Evolutionary conservation across 2,797 vertebrate species (phyloP).

Genomic region (Galagoides demidoff): DNA sequence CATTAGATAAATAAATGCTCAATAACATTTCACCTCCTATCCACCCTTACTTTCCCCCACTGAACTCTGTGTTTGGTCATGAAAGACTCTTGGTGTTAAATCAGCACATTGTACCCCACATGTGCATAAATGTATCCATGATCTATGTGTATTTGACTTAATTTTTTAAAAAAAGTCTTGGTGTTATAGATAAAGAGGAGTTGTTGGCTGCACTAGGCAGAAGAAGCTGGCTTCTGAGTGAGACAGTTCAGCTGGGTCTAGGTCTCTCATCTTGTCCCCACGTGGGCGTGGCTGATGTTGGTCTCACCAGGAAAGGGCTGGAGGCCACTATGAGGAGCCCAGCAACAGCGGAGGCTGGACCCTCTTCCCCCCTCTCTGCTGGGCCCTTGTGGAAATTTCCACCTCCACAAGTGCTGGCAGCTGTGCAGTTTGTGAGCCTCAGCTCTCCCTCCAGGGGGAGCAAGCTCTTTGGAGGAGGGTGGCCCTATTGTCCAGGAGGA

Average conservation of each 20-base stretch:
- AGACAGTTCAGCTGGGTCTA: not conserved
- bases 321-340: not conserved
- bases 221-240: not conserved
- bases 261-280: not conserved
- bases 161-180: not conserved
- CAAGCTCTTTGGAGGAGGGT: conserved; percentile 78
- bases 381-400: conserved; percentile 15
- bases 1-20: not conserved
- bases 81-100: not conserved
- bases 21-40: not conserved
- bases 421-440: not conserved
- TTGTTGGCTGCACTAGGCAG: not conserved
- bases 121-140: too few relatives aligned
- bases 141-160: too few relatives aligned
- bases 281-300: not conserved
- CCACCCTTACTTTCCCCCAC: too few relatives aligned
- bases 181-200: not conserved
- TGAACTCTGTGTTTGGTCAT: not conserved
- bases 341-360: fast-evolving
- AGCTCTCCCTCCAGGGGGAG: conserved; percentile 52
- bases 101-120: too few relatives aligned
- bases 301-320: not conserved
- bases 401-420: not conserved
- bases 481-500: conserved; percentile 78
- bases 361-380: not conserved